Conservation (phyloP, 2,797 vertebrate genomes). For the Eremophila alpestris region DNA sequence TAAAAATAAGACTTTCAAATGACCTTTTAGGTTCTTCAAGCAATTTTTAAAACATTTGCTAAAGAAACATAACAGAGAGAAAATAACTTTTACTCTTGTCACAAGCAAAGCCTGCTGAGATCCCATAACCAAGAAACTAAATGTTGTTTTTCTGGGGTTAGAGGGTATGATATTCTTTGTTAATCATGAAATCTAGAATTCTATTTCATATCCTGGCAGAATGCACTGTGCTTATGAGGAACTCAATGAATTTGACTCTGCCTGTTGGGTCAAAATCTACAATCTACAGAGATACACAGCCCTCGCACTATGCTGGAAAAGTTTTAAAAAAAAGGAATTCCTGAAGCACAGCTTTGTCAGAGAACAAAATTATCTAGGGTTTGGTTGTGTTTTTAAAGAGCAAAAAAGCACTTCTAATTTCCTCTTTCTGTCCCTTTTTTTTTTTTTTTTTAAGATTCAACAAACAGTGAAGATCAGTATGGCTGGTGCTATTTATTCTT, state of each 20-base stretch:
- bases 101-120: constrained; percentile 48
- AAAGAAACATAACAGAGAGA: constrained; percentile 64
- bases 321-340: not conserved
- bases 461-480: not conserved
- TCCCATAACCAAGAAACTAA: constrained; percentile 33
- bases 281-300: not conserved
- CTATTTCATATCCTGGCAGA: not conserved
- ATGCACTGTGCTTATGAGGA: not conserved
- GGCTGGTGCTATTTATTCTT: not conserved
- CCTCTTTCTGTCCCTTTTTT: not conserved
- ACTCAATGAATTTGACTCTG: not conserved
- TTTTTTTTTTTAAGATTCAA: not conserved
- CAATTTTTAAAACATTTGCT: constrained; percentile 61
- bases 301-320: not conserved
- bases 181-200: constrained; percentile 22
- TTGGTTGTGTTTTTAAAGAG: not conserved
- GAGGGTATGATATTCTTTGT: not conserved
- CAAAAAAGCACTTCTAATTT: not conserved
- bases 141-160: constrained; percentile 42
- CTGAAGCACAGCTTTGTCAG: not conserved
- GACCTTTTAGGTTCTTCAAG: constrained; percentile 64
- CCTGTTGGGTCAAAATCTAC: not conserved
- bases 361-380: not conserved
- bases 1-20: constrained; percentile 73
- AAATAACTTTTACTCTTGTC: constrained; percentile 54